These are phyloP conservation scores for Phaethon lepturus DNA, from an alignment of 2,113 vertebrate species.

Conservation along the genomic window DNA sequence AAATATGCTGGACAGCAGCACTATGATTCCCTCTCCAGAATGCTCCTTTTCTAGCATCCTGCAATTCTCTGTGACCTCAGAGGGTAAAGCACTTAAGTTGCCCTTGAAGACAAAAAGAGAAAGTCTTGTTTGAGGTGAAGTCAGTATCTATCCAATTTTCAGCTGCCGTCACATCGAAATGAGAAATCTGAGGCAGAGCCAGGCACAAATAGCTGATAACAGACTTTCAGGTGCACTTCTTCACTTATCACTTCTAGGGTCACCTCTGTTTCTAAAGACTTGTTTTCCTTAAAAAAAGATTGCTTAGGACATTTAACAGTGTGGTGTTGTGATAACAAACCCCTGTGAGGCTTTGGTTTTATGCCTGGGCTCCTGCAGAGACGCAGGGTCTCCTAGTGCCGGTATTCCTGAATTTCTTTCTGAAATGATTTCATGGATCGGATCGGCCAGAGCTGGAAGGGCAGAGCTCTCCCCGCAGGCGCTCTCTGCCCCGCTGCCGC, in stretches of 20 bases:
- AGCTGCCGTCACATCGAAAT: conserved; percentile 79
- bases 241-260: conserved; percentile 75
- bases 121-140: conserved; percentile 71
- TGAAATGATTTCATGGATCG: neutral
- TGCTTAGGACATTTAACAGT: conserved; percentile 67
- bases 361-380: conserved; percentile 9
- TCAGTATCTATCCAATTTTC: conserved; percentile 82
- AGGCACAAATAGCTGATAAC: conserved; percentile 79
- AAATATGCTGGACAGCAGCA: neutral
- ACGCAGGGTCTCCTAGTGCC: neutral
- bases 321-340: conserved; percentile 45
- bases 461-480: neutral
- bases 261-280: conserved; percentile 81
- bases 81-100: conserved; percentile 54
- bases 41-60: neutral
- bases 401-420: neutral
- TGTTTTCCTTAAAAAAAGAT: conserved; percentile 77
- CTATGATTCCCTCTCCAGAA: neutral
- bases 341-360: conserved; percentile 34
- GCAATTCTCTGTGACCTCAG: conserved; percentile 31
- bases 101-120: conserved; percentile 73
- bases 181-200: conserved; percentile 81
- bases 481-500: fast-evolving
- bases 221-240: conserved; percentile 75
- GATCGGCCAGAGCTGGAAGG: neutral